phyloP scores from a whole-genome alignment of 2,888 invertebrate genomes.

The Sepioteuthis lessoniana region DNA sequence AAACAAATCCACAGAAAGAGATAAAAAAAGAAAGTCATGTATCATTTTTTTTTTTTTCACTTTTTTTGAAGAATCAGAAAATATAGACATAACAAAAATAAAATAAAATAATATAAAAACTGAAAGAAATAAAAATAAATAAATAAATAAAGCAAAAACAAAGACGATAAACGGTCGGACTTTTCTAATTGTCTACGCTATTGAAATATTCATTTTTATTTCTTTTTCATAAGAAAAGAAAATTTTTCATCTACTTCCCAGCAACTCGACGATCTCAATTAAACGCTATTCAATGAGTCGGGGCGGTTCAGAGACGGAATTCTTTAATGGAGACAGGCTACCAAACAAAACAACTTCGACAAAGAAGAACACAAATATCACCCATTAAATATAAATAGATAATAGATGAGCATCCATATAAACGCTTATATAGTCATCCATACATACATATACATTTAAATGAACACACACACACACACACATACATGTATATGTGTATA shows the following conservation, averaged over 20 bases:
- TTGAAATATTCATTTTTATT: background rate
- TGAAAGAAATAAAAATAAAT: background rate
- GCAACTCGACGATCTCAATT: background rate
- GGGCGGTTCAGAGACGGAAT: constrained; percentile 7
- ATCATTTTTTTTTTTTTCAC: too few relatives aligned
- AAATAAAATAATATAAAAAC: too few relatives aligned
- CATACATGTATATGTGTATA: too few relatives aligned
- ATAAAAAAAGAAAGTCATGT: too few relatives aligned
- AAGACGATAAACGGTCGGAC: background rate
- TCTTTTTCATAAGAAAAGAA: background rate
- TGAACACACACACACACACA: too few relatives aligned
- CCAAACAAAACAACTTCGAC: background rate
- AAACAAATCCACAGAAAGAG: background rate
- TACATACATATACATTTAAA: too few relatives aligned
- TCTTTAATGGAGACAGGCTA: background rate
- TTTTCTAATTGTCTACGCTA: background rate
- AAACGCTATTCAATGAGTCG: background rate
- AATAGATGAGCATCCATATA: background rate
- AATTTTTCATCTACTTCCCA: background rate
- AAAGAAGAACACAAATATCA: background rate
- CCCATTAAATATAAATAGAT: background rate
- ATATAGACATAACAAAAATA: background rate
- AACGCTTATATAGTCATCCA: too few relatives aligned
- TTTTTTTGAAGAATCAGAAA: background rate
- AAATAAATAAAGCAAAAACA: background rate